phyloP scores from a whole-genome alignment of 2,888 invertebrate species.

The Opisthograptis luteolata region DNA sequence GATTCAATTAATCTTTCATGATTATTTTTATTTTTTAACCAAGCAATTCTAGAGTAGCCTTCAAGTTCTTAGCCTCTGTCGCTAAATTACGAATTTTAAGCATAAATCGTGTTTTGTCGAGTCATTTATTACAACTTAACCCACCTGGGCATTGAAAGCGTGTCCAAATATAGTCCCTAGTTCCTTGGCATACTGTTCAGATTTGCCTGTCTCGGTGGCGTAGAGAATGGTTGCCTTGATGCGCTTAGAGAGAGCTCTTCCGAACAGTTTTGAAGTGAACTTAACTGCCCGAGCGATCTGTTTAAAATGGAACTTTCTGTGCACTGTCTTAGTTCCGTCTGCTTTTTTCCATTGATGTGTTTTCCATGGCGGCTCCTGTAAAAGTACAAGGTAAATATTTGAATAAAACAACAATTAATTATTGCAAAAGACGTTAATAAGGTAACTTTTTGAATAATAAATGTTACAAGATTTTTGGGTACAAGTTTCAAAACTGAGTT shows the following conservation, averaged over 20 bases:
- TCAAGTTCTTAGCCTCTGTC: not conserved
- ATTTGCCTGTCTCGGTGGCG: conserved; percentile 98
- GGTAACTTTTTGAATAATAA: not conserved
- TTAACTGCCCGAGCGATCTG: conserved; percentile 98
- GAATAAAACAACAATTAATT: not conserved
- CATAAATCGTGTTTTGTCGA: conserved; percentile 21
- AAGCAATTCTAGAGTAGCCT: conserved; percentile 12
- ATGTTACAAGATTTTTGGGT: not conserved
- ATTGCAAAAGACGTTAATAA: not conserved
- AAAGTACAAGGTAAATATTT: not conserved
- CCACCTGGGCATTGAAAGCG: conserved; percentile 96
- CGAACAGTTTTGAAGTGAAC: conserved; percentile 97
- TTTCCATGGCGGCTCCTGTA: conserved; percentile 94
- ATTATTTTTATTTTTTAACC: not conserved
- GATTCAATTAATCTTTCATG: not conserved
- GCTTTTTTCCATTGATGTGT: conserved; percentile 91
- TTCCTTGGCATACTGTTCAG: conserved; percentile 96
- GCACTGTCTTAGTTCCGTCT: conserved; percentile 86
- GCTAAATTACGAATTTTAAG: conserved; percentile 14
- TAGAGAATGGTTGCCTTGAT: conserved; percentile 97
- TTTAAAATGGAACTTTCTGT: conserved; percentile 96
- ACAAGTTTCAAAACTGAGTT: not conserved
- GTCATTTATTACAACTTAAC: conserved; percentile 31
- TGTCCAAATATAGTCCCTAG: conserved; percentile 95
- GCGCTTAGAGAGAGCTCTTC: conserved; percentile 94